These are phyloP conservation scores for Hylia prasina DNA, from an alignment of 2,113 vertebrate genomes.

Conservation along the genomic window DNA sequence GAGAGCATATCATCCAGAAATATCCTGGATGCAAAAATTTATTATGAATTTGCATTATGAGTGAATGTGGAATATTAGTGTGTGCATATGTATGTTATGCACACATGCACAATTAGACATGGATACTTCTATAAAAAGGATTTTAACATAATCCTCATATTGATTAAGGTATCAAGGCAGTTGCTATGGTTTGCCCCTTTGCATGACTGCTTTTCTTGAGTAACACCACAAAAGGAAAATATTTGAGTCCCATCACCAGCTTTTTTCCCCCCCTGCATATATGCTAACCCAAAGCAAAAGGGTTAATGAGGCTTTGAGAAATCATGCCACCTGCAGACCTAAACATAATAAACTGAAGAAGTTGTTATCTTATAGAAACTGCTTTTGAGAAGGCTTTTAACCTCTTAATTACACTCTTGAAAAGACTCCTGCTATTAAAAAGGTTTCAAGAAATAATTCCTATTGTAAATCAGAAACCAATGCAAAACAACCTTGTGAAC, in stretches of 20 bases:
- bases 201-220: not conserved
- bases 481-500: constrained; percentile 65
- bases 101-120: not conserved
- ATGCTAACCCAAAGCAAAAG: not conserved
- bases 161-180: not conserved
- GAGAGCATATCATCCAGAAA: not conserved
- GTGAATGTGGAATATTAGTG: not conserved
- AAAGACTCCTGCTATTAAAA: constrained; percentile 48
- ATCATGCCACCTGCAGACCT: constrained; percentile 19
- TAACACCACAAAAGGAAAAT: not conserved
- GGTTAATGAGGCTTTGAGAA: constrained; percentile 3
- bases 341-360: not conserved
- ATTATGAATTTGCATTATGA: not conserved
- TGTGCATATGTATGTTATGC: not conserved
- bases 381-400: constrained; percentile 49
- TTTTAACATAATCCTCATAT: not conserved
- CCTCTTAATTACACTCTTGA: constrained; percentile 43
- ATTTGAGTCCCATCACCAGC: not conserved
- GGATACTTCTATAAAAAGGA: not conserved
- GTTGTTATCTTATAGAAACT: constrained; percentile 17
- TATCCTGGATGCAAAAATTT: not conserved
- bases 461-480: constrained; percentile 62
- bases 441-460: constrained; percentile 56
- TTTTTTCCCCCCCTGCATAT: not conserved
- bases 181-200: not conserved